phyloP scores from a whole-genome alignment of 2,888 invertebrate genomes.

The Notocelia uddmanniana region DNA sequence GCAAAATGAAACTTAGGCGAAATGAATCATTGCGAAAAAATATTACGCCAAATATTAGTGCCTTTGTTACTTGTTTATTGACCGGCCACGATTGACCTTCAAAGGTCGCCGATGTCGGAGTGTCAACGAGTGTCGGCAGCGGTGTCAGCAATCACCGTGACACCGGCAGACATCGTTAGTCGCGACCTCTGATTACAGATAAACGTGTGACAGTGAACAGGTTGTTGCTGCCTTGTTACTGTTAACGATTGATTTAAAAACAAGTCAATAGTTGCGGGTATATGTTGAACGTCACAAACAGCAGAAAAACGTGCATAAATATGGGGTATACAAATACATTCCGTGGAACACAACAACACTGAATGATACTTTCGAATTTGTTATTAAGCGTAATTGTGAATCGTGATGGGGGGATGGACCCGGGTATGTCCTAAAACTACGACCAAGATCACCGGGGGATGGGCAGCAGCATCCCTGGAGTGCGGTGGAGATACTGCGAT shows the following conservation, averaged over 20 bases:
- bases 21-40: too few relatives aligned
- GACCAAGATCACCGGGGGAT: too few relatives aligned
- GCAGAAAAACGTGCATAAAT: not conserved
- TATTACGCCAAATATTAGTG: too few relatives aligned
- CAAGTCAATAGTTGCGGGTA: not conserved
- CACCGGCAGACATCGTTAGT: constrained; percentile 38
- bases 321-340: not conserved
- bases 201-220: constrained; percentile 20
- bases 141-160: constrained; percentile 30
- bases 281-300: not conserved
- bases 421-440: too few relatives aligned
- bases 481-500: too few relatives aligned
- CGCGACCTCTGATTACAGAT: constrained; percentile 33
- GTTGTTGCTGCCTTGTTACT: constrained; percentile 32
- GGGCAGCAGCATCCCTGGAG: too few relatives aligned
- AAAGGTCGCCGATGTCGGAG: constrained; percentile 33
- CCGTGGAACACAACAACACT: too few relatives aligned
- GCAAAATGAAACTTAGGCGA: too few relatives aligned
- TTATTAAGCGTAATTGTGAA: too few relatives aligned
- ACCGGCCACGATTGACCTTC: constrained; percentile 37
- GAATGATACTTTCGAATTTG: too few relatives aligned
- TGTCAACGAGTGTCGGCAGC: constrained; percentile 15
- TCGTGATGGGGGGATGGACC: too few relatives aligned
- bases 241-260: constrained; percentile 31
- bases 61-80: constrained; percentile 15